A percentile compares a stretch with the other conserved stretches of the same genome.
phyloP scores from a whole-genome alignment of 2,888 invertebrate genomes.

The Amphipoea lucens region DNA sequence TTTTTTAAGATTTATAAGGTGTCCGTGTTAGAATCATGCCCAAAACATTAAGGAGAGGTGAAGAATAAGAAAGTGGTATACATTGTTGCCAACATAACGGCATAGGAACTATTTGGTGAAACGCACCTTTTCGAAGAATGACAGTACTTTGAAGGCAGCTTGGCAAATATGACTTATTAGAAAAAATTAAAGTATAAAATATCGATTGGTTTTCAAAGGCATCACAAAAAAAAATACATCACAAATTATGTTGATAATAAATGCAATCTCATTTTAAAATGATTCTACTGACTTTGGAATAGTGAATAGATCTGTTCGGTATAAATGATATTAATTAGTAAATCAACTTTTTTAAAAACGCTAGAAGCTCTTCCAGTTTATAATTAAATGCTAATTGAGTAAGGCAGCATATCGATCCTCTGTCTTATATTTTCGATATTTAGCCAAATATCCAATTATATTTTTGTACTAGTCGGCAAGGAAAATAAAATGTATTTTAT shows the following conservation, averaged over 20 bases:
- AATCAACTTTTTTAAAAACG: not conserved
- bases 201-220: not conserved
- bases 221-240: not conserved
- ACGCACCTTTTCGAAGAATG: not conserved
- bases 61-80: too few species aligned
- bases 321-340: not conserved
- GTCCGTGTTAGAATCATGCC: too few species aligned
- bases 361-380: not conserved
- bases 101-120: too few species aligned
- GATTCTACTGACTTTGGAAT: not conserved
- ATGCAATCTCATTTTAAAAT: slow-evolving; percentile 6
- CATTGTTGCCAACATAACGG: too few species aligned
- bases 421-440: not conserved
- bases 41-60: too few species aligned
- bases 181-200: slow-evolving; percentile 1
- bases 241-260: too few species aligned
- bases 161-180: not conserved
- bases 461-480: slow-evolving; percentile 30
- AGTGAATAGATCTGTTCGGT: not conserved
- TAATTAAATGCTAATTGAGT: not conserved
- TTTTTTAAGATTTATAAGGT: too few species aligned
- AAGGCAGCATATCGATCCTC: not conserved
- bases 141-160: not conserved
- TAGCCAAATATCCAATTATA: slow-evolving; percentile 11
- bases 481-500: not conserved